A percentile compares a stretch with the other conserved stretches of the same genome.
Conservation (phyloP, 2,113 vertebrate species). For the crab-eating macaque (Macaca fascicularis) region DNA sequence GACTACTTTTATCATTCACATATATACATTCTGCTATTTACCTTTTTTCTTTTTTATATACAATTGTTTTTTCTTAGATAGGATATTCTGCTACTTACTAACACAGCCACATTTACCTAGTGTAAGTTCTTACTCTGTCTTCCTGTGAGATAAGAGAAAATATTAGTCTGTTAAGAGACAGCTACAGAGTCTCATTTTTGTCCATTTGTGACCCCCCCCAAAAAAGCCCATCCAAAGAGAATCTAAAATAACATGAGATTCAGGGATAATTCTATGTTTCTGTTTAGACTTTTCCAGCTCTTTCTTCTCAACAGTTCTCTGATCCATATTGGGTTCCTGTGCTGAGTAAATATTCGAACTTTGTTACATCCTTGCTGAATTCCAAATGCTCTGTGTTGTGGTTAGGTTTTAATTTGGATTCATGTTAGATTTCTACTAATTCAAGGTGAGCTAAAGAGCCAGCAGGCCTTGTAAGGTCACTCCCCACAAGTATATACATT, state of each 20-base stretch:
- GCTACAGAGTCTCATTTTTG: neutral
- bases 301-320: neutral
- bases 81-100: neutral
- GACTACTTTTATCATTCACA: neutral
- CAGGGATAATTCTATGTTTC: neutral
- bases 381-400: neutral
- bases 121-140: neutral
- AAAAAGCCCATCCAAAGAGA: neutral
- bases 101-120: neutral
- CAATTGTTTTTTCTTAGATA: no score
- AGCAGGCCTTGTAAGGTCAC: neutral
- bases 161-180: neutral
- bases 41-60: no score
- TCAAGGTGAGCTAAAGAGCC: neutral
- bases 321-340: neutral
- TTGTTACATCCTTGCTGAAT: neutral
- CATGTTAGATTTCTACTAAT: neutral
- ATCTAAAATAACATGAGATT: neutral
- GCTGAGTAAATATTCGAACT: conserved; percentile 32
- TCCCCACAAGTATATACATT: neutral
- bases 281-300: neutral
- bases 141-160: neutral
- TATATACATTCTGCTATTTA: neutral
- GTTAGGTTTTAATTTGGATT: neutral
- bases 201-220: neutral